Evolutionary conservation across 23 tunicate genomes (phyloP).

Genomic region (Trididemnum nubilum): DNA sequence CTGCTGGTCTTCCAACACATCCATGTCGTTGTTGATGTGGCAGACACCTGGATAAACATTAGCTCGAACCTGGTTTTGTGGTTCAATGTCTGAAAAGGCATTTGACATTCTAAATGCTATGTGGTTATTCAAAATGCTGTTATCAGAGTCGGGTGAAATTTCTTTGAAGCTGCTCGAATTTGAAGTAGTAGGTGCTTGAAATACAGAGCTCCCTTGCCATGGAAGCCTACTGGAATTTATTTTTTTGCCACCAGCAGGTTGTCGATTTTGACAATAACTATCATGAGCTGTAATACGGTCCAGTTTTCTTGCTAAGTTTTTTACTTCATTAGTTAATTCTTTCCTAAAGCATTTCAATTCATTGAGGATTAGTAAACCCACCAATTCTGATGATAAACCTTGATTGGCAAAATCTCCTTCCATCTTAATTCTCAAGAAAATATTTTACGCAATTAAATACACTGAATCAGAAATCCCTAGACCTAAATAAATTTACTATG

Average conservation of each 20-base stretch:
- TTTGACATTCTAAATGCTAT: slow-evolving; percentile 19
- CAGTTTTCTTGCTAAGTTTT: neutral
- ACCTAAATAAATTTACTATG: no score
- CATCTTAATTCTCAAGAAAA: no score
- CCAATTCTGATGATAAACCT: slow-evolving; percentile 1
- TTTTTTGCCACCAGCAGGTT: neutral
- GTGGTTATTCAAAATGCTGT: slow-evolving; percentile 18
- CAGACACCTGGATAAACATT: no score
- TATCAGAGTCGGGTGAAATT: slow-evolving; percentile 4
- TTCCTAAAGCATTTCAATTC: slow-evolving; percentile 28
- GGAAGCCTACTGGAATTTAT: neutral
- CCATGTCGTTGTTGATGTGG: no score
- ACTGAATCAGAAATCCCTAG: no score
- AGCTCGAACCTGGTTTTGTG: no score
- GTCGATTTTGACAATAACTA: neutral
- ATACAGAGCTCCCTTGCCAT: neutral
- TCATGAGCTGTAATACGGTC: neutral
- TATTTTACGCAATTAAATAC: no score
- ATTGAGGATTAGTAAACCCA: slow-evolving; percentile 22
- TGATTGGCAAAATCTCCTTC: neutral
- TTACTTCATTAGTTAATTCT: slow-evolving; percentile 31
- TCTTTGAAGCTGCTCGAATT: neutral
- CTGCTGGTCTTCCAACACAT: no score
- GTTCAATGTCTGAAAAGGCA: no score
- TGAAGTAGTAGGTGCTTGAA: neutral